Percentiles rank a stretch among this genome's conserved stretches.
These are phyloP conservation scores for Nasonovia ribisnigri DNA, from an alignment of 2,888 invertebrate genomes.

Conservation along the genomic window DNA sequence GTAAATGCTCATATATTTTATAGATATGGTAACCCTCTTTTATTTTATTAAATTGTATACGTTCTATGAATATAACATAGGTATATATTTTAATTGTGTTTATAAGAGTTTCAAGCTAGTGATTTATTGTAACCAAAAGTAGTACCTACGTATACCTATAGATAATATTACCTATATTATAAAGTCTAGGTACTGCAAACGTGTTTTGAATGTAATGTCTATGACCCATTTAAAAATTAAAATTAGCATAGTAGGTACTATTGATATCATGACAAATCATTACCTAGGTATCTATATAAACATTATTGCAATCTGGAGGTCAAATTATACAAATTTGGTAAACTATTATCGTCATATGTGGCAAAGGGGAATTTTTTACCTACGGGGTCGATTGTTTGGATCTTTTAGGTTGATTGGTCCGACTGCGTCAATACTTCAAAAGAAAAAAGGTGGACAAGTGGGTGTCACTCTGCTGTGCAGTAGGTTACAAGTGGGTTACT, in stretches of 20 bases:
- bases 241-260: slow-evolving; percentile 49
- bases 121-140: slow-evolving; percentile 44
- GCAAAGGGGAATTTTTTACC: neutral
- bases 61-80: neutral
- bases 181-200: neutral
- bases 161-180: slow-evolving; percentile 38
- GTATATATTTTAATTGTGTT: slow-evolving; percentile 26
- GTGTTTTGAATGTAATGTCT: slow-evolving; percentile 32
- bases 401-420: neutral
- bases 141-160: neutral
- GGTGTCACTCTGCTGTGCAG: too few species aligned
- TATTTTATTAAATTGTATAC: slow-evolving; percentile 11
- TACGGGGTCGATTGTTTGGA: neutral
- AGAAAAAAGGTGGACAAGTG: too few species aligned
- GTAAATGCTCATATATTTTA: slow-evolving; percentile 37
- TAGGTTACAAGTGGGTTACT: too few species aligned
- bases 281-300: neutral
- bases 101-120: neutral
- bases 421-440: too few species aligned
- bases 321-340: slow-evolving; percentile 4
- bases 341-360: neutral
- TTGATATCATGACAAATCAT: slow-evolving; percentile 22
- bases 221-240: slow-evolving; percentile 43
- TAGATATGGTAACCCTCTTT: slow-evolving; percentile 47
- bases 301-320: neutral